phyloP scores from a whole-genome alignment of 2,797 vertebrate species.

The Sus cebifrons region DNA sequence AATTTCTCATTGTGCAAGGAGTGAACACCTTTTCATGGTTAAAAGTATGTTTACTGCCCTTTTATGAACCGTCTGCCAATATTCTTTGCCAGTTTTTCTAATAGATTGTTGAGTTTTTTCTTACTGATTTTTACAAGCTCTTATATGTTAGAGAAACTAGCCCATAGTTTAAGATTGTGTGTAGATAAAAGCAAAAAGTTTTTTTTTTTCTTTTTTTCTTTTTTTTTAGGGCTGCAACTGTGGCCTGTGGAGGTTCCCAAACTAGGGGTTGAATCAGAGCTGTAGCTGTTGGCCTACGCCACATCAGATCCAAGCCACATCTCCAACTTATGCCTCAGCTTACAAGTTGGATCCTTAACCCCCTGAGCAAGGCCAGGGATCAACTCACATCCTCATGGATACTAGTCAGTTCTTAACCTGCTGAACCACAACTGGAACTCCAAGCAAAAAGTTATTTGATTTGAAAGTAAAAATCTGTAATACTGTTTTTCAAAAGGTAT shows the following conservation, averaged over 20 bases:
- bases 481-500: not conserved
- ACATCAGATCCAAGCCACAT: too few species aligned
- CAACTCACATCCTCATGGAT: too few species aligned
- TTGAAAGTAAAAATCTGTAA: constrained; percentile 32
- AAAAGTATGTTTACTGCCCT: not conserved
- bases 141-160: not conserved
- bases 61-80: not conserved
- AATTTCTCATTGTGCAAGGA: not conserved
- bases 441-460: not conserved
- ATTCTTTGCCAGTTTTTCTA: not conserved
- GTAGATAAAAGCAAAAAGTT: constrained; percentile 20
- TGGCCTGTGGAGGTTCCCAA: too few species aligned
- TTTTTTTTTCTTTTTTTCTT: not conserved
- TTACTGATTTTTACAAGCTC: not conserved
- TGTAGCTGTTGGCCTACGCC: too few species aligned
- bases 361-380: too few species aligned
- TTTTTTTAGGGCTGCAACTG: too few species aligned
- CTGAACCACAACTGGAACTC: too few species aligned
- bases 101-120: not conserved
- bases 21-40: not conserved
- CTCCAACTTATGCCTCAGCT: too few species aligned
- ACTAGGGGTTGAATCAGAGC: too few species aligned
- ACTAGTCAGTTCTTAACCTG: too few species aligned
- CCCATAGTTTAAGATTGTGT: not conserved
- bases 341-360: too few species aligned